Evolutionary conservation across 1,140 invertebrate genomes (phyloP), one percentile per base, ranked within the genome.

Genomic region (Zaprionus nigranus): DNA sequence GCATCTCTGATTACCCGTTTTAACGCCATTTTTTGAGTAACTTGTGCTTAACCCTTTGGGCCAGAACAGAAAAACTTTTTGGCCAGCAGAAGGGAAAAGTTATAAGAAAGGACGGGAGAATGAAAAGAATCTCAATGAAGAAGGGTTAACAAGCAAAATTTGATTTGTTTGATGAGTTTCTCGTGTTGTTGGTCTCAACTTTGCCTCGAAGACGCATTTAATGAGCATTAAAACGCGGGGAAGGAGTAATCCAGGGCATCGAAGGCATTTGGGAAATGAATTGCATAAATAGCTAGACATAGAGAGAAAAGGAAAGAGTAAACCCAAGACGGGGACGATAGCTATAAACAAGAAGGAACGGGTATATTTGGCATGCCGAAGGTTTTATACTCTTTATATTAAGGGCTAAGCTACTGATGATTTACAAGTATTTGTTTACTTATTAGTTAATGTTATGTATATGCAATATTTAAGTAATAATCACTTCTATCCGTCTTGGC

Each of bases 121-220:
- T 74, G 65, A 64, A 75, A 70, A 59, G 81, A 88, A 90, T 81
- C 85, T 79, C 78, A 90, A 81, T 88, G 85, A 90, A 81, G 78
- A 46, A 46, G 84, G 81, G 85, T 84, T 90, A 90, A 88, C 85
- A 81, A 88, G 84, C 54, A 81, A 88, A 90, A 88, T 88, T 88
- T 90, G 85, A 88, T 88, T 88, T 88, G 88, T 88, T 88, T 88
- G 84, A 90, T 90, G 81, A 90, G 85, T 88, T 81, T 88, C 72
- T 54, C 61, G 70, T 73, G 75, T 68, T 82, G 78, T 59, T 62
- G 74, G 20, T 13, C 24, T 40, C 60, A 43, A 58, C 46, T 60
- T 58, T 12, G 26, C 40, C 53, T 71, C 46, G 60, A 79, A 78
- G 84, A 65, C 65, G 85, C 70, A 68, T 88, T 87, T 84, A 88